Base-by-base conservation (phyloP, 2,888 invertebrate genomes). In the Vannuccia rotundouncinata region DNA sequence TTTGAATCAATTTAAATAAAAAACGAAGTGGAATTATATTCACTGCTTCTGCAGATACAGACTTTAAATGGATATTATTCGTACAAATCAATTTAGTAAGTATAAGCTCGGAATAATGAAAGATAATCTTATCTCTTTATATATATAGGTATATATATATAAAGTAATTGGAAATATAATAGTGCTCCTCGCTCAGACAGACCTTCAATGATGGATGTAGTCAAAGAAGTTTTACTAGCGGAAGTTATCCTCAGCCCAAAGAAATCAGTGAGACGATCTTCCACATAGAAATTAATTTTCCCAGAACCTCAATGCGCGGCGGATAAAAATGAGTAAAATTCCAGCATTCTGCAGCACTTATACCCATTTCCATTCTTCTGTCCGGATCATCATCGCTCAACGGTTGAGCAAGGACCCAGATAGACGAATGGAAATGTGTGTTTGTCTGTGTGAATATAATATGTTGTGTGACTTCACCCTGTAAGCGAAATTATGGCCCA, bases 231-330 rank as follows among this genome's bases (percentile, higher is more conserved):
- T 66, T 17, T 5, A 45, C 45, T 45, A 17, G 45, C 45, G 17
- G 25, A 66, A 66, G 66, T 22, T 66, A 66, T 66, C 22, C 22
- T 66, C 66, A 66, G 66, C 66, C 5, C 66, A 66, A 5, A 66
- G 66, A 66, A 66, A 66, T 66, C 66, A 66, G 66, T 66, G 66
- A 5, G 66, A 66, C 25, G 66, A 66, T 66, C 66, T 66, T 66
- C 66, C 66, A 66, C 22, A n/a, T n/a, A 66, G 22, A 66, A 66
- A 66, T 66, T 66, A 66, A 66, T 66, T 17, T 66, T 66, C 66
- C 2, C 66, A 66, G 22, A 66, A 66, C 25, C 66, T 66, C 10
- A 22, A 66, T 66, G 25, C 66, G 25, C 66, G 25, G 66, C 22
- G 66, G 66, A 66, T 66, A 66, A n/a, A 66, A 66, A 66, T 66